Percentiles rank a stretch among this genome's conserved stretches.
Evolutionary conservation across 2,113 vertebrate species (phyloP).

Genomic region (Holacanthus passer): DNA sequence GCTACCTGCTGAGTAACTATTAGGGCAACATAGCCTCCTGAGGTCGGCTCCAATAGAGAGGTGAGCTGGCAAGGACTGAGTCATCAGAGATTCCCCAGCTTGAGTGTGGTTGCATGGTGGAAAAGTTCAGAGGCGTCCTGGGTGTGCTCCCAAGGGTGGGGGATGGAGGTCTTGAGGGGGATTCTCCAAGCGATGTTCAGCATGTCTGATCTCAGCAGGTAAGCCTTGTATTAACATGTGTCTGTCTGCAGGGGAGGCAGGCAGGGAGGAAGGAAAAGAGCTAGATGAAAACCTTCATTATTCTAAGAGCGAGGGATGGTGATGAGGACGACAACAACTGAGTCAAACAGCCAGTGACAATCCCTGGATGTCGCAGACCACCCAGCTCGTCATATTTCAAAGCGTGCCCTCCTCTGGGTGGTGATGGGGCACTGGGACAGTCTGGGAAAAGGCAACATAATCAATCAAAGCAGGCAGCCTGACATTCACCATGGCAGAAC

Average conservation of each 20-base stretch:
- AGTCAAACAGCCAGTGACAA: conserved; percentile 49
- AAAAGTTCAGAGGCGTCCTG: conserved; percentile 64
- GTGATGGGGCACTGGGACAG: conserved; percentile 68
- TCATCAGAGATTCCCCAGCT: conserved; percentile 55
- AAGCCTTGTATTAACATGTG: conserved; percentile 68
- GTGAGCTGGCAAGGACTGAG: conserved; percentile 31
- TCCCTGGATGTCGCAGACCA: conserved; percentile 65
- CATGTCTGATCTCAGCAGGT: conserved; percentile 76
- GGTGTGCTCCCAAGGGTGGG: conserved; percentile 43
- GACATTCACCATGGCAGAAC: conserved; percentile 75
- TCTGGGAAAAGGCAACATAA: conserved; percentile 79
- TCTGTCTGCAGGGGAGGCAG: conserved; percentile 61
- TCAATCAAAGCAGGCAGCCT: conserved; percentile 78
- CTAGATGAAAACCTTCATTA: conserved; percentile 55
- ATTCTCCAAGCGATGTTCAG: conserved; percentile 45
- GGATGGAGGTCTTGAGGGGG: conserved; percentile 59
- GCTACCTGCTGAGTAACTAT: conserved; percentile 59
- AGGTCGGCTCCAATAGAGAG: conserved; percentile 34
- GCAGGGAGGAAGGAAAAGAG: conserved; percentile 36
- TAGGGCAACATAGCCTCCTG: conserved; percentile 33
- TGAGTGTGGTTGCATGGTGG: conserved; percentile 12
- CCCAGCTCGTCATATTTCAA: conserved; percentile 54
- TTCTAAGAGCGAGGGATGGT: conserved; percentile 45
- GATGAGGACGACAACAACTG: conserved; percentile 52
- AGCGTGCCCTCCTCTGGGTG: conserved; percentile 57